Base-by-base conservation (phyloP, 1,140 invertebrate genomes). In the Temnothorax nylanderi region DNA sequence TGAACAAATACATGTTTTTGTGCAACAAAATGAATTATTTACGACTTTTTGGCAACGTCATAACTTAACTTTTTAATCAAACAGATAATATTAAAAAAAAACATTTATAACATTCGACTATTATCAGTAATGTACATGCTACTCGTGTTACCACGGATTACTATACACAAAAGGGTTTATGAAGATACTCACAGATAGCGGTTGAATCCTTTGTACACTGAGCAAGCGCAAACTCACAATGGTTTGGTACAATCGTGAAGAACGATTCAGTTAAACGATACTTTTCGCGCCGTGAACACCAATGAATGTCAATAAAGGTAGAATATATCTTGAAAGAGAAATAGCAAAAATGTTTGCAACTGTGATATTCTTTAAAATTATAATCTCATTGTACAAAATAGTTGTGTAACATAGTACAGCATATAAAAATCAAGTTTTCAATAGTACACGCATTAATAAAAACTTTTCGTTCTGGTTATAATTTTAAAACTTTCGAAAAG, bases 221-320 rank as follows among this genome's bases (percentile, higher is more conserved):
- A 54, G 44, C 44, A 80, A 47, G 44, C 47, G 44, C 44, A 54
- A 67, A 80, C 54, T 80, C 76, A 37, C 2, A 44, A 13, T 8
- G n/a, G n/a, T 37, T 67, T 54, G 16, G 11, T 49, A 78, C 37
- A 65, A 58, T 51, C 32, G 47, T 13, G 47, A 54, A 77, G 10
- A 77, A 18, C 16, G n/a, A 37, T 37, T 62, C 60, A 80, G 76
- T 78, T n/a, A 21, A 64, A 65, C 60, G 6, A 67, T 78, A 51
- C 49, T 54, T 67, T 21, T 69, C 11, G 47, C 7, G 34, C 34
- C n/a, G 77, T 41, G 47, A 41, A 80, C 62, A 37, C 51, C 77
- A 54, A 80, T 80, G 77, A 69, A 37, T 26, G 47, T 37, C 8
- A 67, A 80, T 11, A 26, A 80, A 80, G 77, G 77, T 80, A 80